Evolutionary conservation across 1,140 invertebrate genomes (phyloP), one percentile per base, ranked within the genome.

Genomic region (Acromyrmex heyeri): DNA sequence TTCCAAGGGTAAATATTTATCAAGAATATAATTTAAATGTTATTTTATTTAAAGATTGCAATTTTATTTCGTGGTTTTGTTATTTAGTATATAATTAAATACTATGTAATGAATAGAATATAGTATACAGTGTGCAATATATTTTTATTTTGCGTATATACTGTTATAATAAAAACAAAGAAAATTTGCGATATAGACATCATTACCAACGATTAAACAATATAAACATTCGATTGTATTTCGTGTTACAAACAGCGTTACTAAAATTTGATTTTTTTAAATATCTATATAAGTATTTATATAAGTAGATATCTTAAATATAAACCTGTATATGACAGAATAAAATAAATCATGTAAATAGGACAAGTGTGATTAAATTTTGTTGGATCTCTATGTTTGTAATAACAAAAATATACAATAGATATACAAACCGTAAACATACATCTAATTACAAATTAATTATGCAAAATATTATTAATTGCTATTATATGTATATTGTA

Each of bases 321-420:
- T 4, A 59, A 59, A 77, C 24, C 0, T 77, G 10, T 77, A 64
- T 10, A 48, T 77, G 53, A 38, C 8, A 21, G 12, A 64, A 77
- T 44, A 30, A 10, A 76, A 62, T 77, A 48, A 77, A 64, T 77
- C 1, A 27, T 77, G 38, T 77, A 48, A 77, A 50, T 77, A 64
- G 61, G 0, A 62, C 8, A 38, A 77, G 18, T 24, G 10, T 48
- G 44, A 4, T 30, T 6, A 30, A 48, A 27, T 62, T 12, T 24
- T 1, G 8, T 61, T 30, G 27, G 27, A 6, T 30, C 30, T 30
- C 30, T 30, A 30, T 34, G 27, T 30, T 30, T 30, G 34, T 34
- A 7, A 34, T 34, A 34, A 34, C 6, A 34, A 34, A 34, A 7
- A 34, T 34, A 7, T 7, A 7, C 34, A 7, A 34, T 0, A 7